Conservation (phyloP, 2,113 vertebrate genomes). For the Anarhynchus alexandrinus region DNA sequence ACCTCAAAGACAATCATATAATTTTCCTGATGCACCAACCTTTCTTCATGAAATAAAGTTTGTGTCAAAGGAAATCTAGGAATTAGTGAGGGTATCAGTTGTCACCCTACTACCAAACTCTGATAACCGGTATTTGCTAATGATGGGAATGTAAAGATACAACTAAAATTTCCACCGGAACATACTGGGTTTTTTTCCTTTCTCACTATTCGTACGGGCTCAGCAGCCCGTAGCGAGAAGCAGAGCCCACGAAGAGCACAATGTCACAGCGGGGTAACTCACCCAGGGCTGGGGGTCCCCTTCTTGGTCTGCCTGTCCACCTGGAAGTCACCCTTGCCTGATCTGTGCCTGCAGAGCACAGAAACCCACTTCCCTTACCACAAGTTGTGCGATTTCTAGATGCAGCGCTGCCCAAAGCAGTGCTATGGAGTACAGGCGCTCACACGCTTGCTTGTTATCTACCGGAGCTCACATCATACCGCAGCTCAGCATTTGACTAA, state of each 20-base stretch:
- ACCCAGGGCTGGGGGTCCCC: neutral
- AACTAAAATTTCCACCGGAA: neutral
- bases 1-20: neutral
- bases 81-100: neutral
- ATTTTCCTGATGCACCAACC: neutral
- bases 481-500: neutral
- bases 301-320: neutral
- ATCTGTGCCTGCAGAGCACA: neutral
- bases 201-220: rapidly evolving
- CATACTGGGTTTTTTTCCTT: rapidly evolving
- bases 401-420: neutral
- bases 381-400: rapidly evolving
- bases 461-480: rapidly evolving
- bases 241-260: rapidly evolving
- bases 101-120: neutral
- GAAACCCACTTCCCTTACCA: neutral
- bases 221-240: neutral
- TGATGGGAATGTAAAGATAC: neutral
- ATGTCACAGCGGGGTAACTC: neutral
- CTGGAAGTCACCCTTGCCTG: neutral
- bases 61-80: neutral
- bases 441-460: rapidly evolving
- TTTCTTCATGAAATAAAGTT: neutral
- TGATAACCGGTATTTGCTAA: neutral
- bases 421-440: rapidly evolving